Evolutionary conservation across 2,888 invertebrate species (phyloP).

Genomic region (Operophtera brumata): DNA sequence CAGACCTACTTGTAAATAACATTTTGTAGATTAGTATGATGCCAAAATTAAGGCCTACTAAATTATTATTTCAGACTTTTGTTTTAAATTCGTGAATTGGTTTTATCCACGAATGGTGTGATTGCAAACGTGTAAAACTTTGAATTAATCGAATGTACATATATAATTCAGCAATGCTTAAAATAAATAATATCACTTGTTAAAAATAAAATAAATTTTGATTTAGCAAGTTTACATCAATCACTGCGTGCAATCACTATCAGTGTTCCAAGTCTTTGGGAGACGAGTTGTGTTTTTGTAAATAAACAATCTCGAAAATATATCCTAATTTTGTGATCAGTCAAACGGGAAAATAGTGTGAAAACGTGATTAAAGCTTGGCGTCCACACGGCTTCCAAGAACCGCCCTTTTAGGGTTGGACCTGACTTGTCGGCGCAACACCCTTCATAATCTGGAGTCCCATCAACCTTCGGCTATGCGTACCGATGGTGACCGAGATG

Average conservation of each 20-base stretch:
- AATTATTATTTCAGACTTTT: neutral
- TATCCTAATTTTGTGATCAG: slow-evolving; percentile 7
- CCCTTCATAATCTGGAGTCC: too few species aligned
- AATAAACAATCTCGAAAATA: slow-evolving; percentile 2
- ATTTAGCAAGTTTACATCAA: too few species aligned
- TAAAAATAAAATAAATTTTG: too few species aligned
- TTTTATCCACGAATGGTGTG: neutral
- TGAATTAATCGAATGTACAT: neutral
- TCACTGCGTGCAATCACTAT: neutral
- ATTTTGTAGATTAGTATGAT: neutral
- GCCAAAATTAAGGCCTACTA: neutral
- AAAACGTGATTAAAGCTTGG: neutral
- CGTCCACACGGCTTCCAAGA: neutral
- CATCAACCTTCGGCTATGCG: too few species aligned
- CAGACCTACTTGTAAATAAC: neutral
- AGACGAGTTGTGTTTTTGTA: slow-evolving; percentile 10
- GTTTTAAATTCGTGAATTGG: neutral
- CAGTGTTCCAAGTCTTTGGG: slow-evolving; percentile 3
- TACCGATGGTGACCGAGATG: too few species aligned
- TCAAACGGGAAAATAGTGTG: neutral
- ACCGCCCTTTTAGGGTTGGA: too few species aligned
- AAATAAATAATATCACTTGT: too few species aligned
- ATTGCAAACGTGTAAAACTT: neutral
- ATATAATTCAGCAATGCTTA: too few species aligned
- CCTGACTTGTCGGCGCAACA: too few species aligned